phyloP scores from a whole-genome alignment of 2,113 vertebrate genomes.

The Peromyscus polionotus region DNA sequence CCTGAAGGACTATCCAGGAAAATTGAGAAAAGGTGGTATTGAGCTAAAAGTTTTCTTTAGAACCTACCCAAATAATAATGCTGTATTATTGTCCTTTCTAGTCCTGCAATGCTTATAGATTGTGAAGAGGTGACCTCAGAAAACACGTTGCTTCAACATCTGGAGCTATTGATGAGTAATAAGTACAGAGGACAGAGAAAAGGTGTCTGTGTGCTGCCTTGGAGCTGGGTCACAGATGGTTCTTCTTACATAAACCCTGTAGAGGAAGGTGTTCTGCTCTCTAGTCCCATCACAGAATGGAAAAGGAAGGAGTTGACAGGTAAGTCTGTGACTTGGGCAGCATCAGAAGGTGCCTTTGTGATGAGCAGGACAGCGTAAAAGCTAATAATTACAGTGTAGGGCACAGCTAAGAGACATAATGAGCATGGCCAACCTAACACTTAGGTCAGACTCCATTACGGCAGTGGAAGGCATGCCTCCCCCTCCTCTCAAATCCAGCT shows the following conservation, averaged over 20 bases:
- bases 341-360: constrained; percentile 50
- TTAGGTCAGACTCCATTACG: constrained; percentile 68
- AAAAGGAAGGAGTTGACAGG: constrained; percentile 41
- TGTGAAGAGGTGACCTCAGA: constrained; percentile 30
- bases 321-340: neutral
- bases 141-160: constrained; percentile 69
- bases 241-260: constrained; percentile 15
- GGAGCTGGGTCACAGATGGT: constrained; percentile 66
- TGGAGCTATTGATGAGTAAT: constrained; percentile 25
- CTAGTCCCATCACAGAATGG: neutral
- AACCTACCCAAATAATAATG: neutral
- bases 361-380: neutral
- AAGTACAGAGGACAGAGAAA: neutral
- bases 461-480: constrained; percentile 60
- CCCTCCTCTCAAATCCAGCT: neutral
- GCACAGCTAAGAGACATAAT: constrained; percentile 59
- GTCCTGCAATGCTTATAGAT: neutral
- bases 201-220: neutral
- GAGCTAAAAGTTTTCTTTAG: neutral
- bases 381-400: constrained; percentile 49
- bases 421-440: constrained; percentile 38
- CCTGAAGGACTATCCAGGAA: neutral
- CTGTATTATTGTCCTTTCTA: neutral
- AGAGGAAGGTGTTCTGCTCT: neutral
- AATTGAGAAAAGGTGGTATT: neutral